Conservation (phyloP, 2,797 vertebrate genomes). For the Muscicapa comitata region DNA sequence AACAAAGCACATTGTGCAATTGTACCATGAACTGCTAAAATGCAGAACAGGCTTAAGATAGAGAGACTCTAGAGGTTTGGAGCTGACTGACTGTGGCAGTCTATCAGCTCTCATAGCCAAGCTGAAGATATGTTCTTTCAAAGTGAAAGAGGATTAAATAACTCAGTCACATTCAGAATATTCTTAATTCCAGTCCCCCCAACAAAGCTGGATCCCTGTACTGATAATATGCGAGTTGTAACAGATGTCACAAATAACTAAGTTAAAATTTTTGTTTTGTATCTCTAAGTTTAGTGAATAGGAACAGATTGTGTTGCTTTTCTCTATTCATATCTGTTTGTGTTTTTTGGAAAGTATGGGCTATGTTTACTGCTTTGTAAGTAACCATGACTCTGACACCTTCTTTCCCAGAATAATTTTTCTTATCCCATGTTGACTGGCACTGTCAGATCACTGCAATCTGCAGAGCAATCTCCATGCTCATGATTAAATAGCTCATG, state of each 20-base stretch:
- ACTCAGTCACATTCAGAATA: neutral
- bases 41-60: neutral
- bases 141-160: neutral
- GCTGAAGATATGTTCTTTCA: neutral
- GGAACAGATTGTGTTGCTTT: neutral
- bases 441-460: constrained; percentile 9
- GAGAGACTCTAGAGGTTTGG: neutral
- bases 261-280: neutral
- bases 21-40: neutral
- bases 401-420: constrained; percentile 1
- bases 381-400: neutral
- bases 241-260: neutral
- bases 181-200: neutral
- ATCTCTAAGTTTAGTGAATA: neutral
- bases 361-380: neutral
- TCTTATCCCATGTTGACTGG: constrained; percentile 20
- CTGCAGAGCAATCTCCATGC: constrained; percentile 24
- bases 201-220: neutral
- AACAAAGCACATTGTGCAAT: neutral
- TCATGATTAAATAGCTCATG: constrained; percentile 23
- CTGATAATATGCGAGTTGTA: neutral
- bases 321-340: neutral
- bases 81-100: neutral
- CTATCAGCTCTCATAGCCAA: neutral
- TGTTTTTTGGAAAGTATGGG: neutral